These are phyloP conservation scores for Botia kubotai DNA, from an alignment of 2,797 vertebrate species.

Conservation along the genomic window DNA sequence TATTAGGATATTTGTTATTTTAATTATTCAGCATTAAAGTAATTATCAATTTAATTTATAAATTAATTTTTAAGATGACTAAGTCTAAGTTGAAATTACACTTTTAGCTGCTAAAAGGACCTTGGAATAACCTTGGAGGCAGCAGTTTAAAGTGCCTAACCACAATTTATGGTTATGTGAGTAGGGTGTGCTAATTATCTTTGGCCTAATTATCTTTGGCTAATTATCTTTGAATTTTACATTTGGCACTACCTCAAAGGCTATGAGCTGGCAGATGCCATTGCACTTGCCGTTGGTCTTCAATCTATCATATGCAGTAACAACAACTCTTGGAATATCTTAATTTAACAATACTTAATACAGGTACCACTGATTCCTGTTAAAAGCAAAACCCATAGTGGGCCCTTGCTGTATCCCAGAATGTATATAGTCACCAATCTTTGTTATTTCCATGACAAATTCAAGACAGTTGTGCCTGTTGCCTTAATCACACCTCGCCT, in stretches of 20 bases:
- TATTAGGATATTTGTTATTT: not conserved
- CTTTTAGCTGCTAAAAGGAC: slow-evolving; percentile 10
- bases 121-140: slow-evolving; percentile 26
- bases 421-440: slow-evolving; percentile 23
- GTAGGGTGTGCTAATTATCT: slow-evolving; percentile 49
- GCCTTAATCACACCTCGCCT: slow-evolving; percentile 1
- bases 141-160: slow-evolving; percentile 26
- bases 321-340: slow-evolving; percentile 10
- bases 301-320: slow-evolving; percentile 17
- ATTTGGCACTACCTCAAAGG: slow-evolving; percentile 40
- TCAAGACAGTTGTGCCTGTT: slow-evolving; percentile 37
- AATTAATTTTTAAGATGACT: not conserved
- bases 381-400: slow-evolving; percentile 24
- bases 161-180: slow-evolving; percentile 28
- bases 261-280: slow-evolving; percentile 30
- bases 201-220: not conserved
- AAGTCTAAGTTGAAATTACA: not conserved
- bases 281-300: slow-evolving; percentile 50
- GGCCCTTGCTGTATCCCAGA: slow-evolving; percentile 13
- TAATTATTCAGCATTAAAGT: not conserved
- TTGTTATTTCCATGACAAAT: slow-evolving; percentile 22
- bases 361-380: slow-evolving; percentile 43
- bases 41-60: not conserved
- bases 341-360: slow-evolving; percentile 20
- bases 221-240: slow-evolving; percentile 35